These are phyloP conservation scores for Podilymbus podiceps DNA, from an alignment of 2,113 vertebrate genomes.

Conservation along the genomic window DNA sequence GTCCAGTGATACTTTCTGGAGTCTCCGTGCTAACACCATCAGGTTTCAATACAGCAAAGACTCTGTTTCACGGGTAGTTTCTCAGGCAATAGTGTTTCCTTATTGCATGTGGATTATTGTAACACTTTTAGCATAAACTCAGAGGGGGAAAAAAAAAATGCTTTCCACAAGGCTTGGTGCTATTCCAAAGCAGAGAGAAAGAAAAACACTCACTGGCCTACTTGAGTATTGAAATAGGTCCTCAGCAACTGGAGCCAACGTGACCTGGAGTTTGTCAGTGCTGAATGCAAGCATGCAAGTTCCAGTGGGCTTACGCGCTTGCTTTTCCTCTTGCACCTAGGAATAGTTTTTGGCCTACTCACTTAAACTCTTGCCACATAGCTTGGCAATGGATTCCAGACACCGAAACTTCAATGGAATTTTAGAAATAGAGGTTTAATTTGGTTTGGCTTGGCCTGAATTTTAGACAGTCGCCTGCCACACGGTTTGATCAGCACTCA, in stretches of 20 bases:
- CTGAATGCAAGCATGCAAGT: background rate
- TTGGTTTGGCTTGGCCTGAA: background rate
- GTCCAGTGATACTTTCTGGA: background rate
- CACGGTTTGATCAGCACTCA: background rate
- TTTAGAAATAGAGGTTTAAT: background rate
- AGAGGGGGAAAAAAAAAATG: background rate
- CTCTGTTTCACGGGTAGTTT: background rate
- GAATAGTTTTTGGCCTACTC: background rate
- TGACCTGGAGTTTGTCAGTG: constrained; percentile 18
- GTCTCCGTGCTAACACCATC: background rate
- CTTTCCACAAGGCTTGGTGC: constrained; percentile 16
- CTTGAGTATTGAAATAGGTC: background rate
- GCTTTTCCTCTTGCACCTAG: background rate
- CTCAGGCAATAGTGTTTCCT: background rate
- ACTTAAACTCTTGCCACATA: background rate
- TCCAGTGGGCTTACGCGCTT: background rate
- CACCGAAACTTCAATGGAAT: background rate
- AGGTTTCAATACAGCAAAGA: background rate
- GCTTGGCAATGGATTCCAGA: background rate
- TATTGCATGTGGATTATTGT: background rate
- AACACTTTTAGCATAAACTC: constrained; percentile 27
- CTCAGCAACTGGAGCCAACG: background rate
- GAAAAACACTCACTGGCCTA: background rate
- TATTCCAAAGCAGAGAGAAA: background rate
- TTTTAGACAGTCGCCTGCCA: background rate